Percentiles rank a stretch among this genome's conserved stretches.
These are phyloP conservation scores for Octopus bimaculoides DNA, from an alignment of 1,140 invertebrate species.

Conservation along the genomic window DNA sequence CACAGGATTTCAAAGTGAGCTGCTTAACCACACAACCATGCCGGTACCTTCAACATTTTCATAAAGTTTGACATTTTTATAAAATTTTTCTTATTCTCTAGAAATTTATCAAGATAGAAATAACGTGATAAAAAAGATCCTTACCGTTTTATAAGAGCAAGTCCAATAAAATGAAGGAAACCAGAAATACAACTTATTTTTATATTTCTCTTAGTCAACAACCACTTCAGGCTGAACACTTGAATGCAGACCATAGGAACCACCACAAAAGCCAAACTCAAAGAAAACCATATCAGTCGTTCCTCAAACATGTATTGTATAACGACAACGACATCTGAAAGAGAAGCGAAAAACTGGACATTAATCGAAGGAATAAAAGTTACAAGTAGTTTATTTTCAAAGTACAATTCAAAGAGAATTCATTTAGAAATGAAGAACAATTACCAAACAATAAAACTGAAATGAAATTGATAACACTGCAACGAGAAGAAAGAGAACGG, in stretches of 20 bases:
- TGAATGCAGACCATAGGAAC: slow-evolving; percentile 33
- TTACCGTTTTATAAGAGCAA: background rate
- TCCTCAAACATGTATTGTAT: slow-evolving; percentile 26
- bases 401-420: no score
- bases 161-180: slow-evolving; percentile 1
- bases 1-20: no score
- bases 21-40: no score
- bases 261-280: slow-evolving; percentile 29
- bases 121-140: background rate
- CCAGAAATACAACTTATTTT: background rate
- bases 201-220: slow-evolving; percentile 25
- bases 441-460: no score
- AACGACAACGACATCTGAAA: slow-evolving; percentile 34
- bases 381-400: no score
- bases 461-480: no score
- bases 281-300: slow-evolving; percentile 32
- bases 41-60: no score
- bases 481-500: no score
- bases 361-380: no score
- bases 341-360: background rate
- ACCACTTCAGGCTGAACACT: slow-evolving; percentile 42
- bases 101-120: background rate
- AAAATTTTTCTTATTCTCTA: no score
- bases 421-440: no score
- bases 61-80: no score